Evolutionary conservation across 92 coral and sea anemone species (phyloP).

Genomic region (Zoanthus solanderi): DNA sequence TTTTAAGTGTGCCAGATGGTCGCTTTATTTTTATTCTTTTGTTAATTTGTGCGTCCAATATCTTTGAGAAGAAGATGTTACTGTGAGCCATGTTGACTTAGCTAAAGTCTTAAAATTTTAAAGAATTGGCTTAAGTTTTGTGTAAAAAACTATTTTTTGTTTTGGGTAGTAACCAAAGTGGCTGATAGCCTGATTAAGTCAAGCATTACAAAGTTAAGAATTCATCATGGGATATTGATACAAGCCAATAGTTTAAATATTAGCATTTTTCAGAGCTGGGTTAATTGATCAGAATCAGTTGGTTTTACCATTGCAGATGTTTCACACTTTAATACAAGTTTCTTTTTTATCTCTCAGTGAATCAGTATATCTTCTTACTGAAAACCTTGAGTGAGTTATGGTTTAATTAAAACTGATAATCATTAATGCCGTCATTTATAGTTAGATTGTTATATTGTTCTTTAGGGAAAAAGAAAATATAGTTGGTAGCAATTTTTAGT

Average conservation of each 20-base stretch:
- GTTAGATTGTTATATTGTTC: too few relatives aligned
- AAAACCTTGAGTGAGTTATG: too few relatives aligned
- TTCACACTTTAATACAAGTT: not conserved
- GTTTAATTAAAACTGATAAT: too few relatives aligned
- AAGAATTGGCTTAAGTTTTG: not conserved
- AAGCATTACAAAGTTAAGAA: not conserved
- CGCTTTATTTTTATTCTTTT: not conserved
- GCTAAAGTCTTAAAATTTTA: not conserved
- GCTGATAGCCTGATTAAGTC: not conserved
- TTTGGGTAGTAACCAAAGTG: not conserved
- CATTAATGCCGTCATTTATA: too few relatives aligned
- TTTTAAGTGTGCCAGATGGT: conserved; percentile 9
- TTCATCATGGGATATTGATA: not conserved
- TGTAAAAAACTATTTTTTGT: not conserved
- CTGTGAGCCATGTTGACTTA: not conserved
- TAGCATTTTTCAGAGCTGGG: not conserved
- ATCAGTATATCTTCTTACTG: too few relatives aligned
- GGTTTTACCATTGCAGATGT: not conserved
- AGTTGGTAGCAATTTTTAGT: too few relatives aligned
- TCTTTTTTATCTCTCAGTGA: too few relatives aligned
- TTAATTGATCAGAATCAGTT: not conserved
- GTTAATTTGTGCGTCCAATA: conserved; percentile 12
- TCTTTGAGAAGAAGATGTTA: not conserved
- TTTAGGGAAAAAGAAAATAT: too few relatives aligned
- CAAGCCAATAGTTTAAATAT: not conserved